Evolutionary conservation across 1,140 invertebrate species (phyloP), one percentile per base, ranked within the genome.

Genomic region (Drosophila insularis): DNA sequence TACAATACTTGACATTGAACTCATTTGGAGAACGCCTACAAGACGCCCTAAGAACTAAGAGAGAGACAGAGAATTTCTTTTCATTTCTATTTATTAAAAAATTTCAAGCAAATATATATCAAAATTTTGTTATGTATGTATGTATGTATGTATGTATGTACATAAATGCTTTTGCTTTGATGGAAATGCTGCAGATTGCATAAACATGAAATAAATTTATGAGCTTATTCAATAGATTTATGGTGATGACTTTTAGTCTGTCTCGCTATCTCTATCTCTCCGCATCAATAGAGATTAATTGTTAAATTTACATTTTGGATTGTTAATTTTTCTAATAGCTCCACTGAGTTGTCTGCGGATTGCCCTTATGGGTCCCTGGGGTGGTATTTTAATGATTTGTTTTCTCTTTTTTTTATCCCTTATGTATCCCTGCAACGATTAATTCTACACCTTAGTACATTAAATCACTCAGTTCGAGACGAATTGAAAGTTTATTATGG

Each of bases 1-100:
- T 50, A 6, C 13, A 11, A 43, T 43, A 61, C 63, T 63, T 71
- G 74, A 78, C 78, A 77, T 64, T 85, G 81, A 85, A 80, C 61
- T 85, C 61, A 66, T 74, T 80, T 55, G 40, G 35, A 46, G 31
- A 68, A 60, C 67, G 53, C 67, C 66, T 56, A 74, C 67, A 6
- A 53, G 10, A 23, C n/a, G n/a, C n/a, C n/a, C n/a, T n/a, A n/a
- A n/a, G n/a, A n/a, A n/a, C n/a, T n/a, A n/a, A n/a, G n/a, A n/a
- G n/a, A n/a, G n/a, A 39, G 27, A 46, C 14, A 31, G 11, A 35
- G 7, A 13, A 37, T 27, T 39, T 27, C 64, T 66, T 67, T 75
- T 55, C 13, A 37, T 62, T 63, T 17, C 54, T 58, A 53, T 75
- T 74, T 63, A 74, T 68, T 68, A 74, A 62, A 75, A 63, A 43